Percentiles rank a stretch among this genome's conserved stretches.
phyloP scores from a whole-genome alignment of 2,797 vertebrate genomes.

The Malacoctenus gilli region DNA sequence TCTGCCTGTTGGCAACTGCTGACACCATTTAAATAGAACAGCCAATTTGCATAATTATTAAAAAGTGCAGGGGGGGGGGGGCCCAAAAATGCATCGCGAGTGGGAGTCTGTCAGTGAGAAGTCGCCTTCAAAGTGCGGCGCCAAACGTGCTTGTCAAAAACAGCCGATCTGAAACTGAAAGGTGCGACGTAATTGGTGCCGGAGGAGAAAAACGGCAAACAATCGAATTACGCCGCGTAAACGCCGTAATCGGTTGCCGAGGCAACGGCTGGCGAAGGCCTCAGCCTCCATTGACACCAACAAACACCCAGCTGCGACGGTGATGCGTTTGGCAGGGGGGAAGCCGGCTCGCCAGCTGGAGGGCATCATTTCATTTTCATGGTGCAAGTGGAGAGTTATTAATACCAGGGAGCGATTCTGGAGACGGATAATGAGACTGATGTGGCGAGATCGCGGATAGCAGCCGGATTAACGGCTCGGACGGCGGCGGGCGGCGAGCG shows the following conservation, averaged over 20 bases:
- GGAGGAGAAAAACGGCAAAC: neutral
- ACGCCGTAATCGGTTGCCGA: constrained; percentile 53
- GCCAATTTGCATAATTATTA: constrained; percentile 48
- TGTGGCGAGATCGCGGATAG: constrained; percentile 43
- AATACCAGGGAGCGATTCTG: constrained; percentile 49
- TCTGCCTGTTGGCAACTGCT: constrained; percentile 32
- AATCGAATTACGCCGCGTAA: no score
- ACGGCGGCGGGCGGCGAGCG: constrained; percentile 14
- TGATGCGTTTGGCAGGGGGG: constrained; percentile 61
- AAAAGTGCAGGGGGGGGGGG: constrained; percentile 25
- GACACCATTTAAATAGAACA: constrained; percentile 36
- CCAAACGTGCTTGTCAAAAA: neutral
- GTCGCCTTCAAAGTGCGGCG: constrained; percentile 8
- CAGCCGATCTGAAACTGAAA: neutral
- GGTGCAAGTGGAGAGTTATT: constrained; percentile 55
- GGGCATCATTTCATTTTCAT: constrained; percentile 60
- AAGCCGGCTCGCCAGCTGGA: constrained; percentile 62
- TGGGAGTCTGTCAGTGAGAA: constrained; percentile 2
- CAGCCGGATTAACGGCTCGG: constrained; percentile 43
- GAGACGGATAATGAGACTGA: constrained; percentile 54
- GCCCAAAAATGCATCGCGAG: constrained; percentile 11
- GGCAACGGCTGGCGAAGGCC: constrained; percentile 37
- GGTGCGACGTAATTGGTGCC: neutral
- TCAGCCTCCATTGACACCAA: constrained; percentile 46
- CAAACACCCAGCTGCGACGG: constrained; percentile 58